Conservation (phyloP, 2,888 invertebrate genomes). For the Heliconius sara region DNA sequence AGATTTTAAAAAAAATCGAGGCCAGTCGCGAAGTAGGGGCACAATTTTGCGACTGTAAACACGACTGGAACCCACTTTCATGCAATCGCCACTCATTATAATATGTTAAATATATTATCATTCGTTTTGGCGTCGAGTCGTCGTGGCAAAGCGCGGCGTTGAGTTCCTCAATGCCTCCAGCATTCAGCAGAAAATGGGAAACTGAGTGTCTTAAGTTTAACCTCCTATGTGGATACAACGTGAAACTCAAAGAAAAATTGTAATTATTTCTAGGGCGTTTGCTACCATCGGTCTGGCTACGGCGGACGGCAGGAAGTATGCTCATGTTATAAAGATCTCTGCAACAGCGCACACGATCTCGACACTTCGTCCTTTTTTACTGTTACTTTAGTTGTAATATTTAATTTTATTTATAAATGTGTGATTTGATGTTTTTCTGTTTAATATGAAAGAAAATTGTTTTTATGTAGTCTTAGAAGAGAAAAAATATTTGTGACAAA, state of each 20-base stretch:
- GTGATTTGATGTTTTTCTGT: constrained; percentile 9
- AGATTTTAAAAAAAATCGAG: no score
- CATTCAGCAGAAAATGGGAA: no score
- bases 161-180: no score
- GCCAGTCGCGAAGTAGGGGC: no score
- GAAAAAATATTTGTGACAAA: not conserved
- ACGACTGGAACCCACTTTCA: no score
- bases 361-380: constrained; percentile 70
- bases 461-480: not conserved
- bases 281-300: constrained; percentile 94
- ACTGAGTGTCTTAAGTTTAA: no score
- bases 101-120: no score
- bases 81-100: no score
- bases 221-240: no score
- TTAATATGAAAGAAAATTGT: not conserved
- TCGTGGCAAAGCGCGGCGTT: no score
- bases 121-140: no score
- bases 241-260: not conserved
- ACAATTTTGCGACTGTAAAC: no score
- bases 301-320: constrained; percentile 95
- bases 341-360: constrained; percentile 86
- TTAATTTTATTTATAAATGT: constrained; percentile 16
- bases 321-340: constrained; percentile 89
- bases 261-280: constrained; percentile 80
- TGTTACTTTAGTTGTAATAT: constrained; percentile 35